These are phyloP conservation scores for Gymnoscopelus microlampas DNA, from an alignment of 2,797 vertebrate genomes.

Conservation along the genomic window DNA sequence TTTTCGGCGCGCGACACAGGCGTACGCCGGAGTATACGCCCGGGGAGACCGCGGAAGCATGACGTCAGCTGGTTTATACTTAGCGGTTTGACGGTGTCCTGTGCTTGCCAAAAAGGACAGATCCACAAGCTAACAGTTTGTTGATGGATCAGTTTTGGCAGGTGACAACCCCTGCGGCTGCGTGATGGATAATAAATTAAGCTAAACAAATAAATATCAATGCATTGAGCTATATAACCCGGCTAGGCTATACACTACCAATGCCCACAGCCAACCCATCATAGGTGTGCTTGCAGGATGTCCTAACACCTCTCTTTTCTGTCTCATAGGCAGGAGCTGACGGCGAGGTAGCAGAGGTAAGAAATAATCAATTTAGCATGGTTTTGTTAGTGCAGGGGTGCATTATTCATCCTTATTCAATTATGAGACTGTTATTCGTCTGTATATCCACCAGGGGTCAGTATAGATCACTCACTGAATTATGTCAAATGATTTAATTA, in stretches of 20 bases:
- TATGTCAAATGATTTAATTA: slow-evolving; percentile 14
- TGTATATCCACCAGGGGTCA: slow-evolving; percentile 66
- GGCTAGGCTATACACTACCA: too few species aligned
- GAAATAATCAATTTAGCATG: slow-evolving; percentile 12
- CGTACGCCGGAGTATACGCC: too few species aligned
- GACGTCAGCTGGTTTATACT: too few species aligned
- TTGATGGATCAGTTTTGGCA: not conserved
- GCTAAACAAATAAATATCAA: not conserved
- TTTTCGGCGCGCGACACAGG: too few species aligned
- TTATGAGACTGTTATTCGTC: slow-evolving; percentile 7
- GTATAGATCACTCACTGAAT: slow-evolving; percentile 10
- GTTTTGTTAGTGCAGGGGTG: slow-evolving; percentile 2
- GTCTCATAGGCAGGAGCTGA: slow-evolving; percentile 59
- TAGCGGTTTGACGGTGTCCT: too few species aligned
- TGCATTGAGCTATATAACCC: not conserved
- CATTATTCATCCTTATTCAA: not conserved
- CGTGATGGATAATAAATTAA: not conserved
- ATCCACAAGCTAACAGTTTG: slow-evolving; percentile 12
- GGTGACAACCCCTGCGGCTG: too few species aligned
- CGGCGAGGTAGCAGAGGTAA: slow-evolving; percentile 72
- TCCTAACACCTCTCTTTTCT: not conserved
- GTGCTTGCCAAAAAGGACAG: not conserved
- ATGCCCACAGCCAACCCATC: too few species aligned
- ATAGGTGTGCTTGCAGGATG: not conserved
- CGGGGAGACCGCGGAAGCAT: too few species aligned